Evolutionary conservation across 2,888 invertebrate genomes (phyloP).

Genomic region (Temnothorax rugatulus): DNA sequence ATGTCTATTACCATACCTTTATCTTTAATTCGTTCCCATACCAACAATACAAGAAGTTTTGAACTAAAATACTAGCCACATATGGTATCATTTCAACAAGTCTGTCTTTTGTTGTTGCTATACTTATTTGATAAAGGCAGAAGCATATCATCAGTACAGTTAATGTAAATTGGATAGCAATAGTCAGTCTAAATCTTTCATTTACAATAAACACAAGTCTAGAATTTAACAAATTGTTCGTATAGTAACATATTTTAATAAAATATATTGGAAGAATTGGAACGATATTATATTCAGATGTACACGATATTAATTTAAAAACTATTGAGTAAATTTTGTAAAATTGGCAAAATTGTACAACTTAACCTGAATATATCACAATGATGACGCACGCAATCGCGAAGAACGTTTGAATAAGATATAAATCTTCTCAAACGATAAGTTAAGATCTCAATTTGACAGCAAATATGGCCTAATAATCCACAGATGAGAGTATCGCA

Average conservation of each 20-base stretch:
- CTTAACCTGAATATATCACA: conserved; percentile 45
- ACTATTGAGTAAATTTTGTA: background rate
- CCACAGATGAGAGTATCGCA: conserved; percentile 61
- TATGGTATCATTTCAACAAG: conserved; percentile 9
- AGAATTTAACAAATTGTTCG: conserved; percentile 22
- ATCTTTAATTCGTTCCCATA: conserved; percentile 74
- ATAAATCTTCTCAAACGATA: conserved; percentile 41
- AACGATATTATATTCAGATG: background rate
- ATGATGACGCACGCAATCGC: conserved; percentile 47
- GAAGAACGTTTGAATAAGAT: background rate
- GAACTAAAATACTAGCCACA: conserved; percentile 46
- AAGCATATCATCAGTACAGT: conserved; percentile 56
- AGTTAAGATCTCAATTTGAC: conserved; percentile 57
- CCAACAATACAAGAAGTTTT: conserved; percentile 77
- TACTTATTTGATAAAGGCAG: conserved; percentile 50
- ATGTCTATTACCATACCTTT: conserved; percentile 22
- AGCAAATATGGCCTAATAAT: conserved; percentile 51
- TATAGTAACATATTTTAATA: conserved; percentile 15
- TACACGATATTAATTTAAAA: background rate
- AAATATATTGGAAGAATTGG: background rate
- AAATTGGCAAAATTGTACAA: background rate
- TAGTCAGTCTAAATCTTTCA: conserved; percentile 38
- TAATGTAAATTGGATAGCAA: conserved; percentile 53
- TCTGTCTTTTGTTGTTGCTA: background rate
- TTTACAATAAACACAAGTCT: too few species aligned